Evolutionary conservation across 35 echinoderm and acorn worm species (phyloP).

Genomic region (Ptychodera flava): DNA sequence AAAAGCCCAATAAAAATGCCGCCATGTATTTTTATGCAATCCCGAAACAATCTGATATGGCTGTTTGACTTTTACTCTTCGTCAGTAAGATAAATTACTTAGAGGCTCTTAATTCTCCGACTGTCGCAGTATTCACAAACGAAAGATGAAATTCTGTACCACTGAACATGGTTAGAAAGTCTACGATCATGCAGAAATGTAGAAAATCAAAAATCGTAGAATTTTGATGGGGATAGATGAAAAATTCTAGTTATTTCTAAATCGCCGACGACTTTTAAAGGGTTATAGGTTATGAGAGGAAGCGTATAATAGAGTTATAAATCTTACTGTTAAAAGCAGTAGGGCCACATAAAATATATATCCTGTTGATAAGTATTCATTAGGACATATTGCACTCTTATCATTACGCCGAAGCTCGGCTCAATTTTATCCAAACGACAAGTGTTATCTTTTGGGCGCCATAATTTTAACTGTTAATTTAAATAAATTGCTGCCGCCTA

Average conservation of each 20-base stretch:
- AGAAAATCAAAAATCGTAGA: no score
- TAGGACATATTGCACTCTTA: not conserved
- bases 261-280: no score
- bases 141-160: no score
- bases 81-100: no score
- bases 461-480: not conserved
- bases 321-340: not conserved
- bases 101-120: no score
- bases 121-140: no score
- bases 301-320: no score
- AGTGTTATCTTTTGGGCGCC: not conserved
- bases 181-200: no score
- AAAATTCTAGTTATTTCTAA: no score
- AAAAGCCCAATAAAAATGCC: not conserved
- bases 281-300: no score
- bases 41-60: not conserved
- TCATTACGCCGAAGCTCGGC: not conserved
- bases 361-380: not conserved
- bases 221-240: no score
- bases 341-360: not conserved
- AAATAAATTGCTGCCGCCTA: not conserved
- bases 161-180: no score
- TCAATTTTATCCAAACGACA: not conserved
- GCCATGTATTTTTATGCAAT: not conserved
- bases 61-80: not conserved